These are phyloP conservation scores for Perizoma affinitatum DNA, from an alignment of 2,888 invertebrate species.

Conservation along the genomic window DNA sequence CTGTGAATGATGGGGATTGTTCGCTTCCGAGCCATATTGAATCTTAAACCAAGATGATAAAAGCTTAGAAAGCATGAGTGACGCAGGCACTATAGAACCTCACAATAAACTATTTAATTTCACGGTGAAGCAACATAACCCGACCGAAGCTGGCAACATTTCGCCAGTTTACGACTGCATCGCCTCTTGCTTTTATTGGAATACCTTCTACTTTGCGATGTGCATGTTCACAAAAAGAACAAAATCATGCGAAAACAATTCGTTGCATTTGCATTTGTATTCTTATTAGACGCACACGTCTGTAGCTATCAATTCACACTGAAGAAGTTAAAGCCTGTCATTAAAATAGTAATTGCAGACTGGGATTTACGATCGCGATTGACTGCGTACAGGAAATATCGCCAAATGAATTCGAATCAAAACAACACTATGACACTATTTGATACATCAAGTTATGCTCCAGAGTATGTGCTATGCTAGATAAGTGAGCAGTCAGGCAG, in stretches of 20 bases:
- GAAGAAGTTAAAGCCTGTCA: slow-evolving; percentile 2
- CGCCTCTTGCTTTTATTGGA: slow-evolving; percentile 50
- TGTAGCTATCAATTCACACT: slow-evolving; percentile 2
- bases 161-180: slow-evolving; percentile 49
- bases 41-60: not conserved
- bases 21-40: not conserved
- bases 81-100: slow-evolving; percentile 14
- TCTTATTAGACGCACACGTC: not conserved
- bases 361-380: slow-evolving; percentile 3
- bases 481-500: slow-evolving; percentile 35
- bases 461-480: slow-evolving; percentile 16
- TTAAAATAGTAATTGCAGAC: slow-evolving; percentile 2
- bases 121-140: slow-evolving; percentile 40
- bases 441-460: slow-evolving; percentile 10
- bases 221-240: slow-evolving; percentile 30
- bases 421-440: slow-evolving; percentile 6
- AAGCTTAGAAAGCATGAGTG: not conserved
- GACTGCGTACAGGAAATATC: slow-evolving; percentile 21
- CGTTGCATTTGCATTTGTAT: slow-evolving; percentile 18
- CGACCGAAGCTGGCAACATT: slow-evolving; percentile 45
- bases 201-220: slow-evolving; percentile 41
- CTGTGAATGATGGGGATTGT: not conserved
- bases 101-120: slow-evolving; percentile 49
- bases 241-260: slow-evolving; percentile 23
- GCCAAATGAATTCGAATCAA: slow-evolving; percentile 6